Conservation (phyloP, 1,140 invertebrate species). For the Ruditapes philippinarum region DNA sequence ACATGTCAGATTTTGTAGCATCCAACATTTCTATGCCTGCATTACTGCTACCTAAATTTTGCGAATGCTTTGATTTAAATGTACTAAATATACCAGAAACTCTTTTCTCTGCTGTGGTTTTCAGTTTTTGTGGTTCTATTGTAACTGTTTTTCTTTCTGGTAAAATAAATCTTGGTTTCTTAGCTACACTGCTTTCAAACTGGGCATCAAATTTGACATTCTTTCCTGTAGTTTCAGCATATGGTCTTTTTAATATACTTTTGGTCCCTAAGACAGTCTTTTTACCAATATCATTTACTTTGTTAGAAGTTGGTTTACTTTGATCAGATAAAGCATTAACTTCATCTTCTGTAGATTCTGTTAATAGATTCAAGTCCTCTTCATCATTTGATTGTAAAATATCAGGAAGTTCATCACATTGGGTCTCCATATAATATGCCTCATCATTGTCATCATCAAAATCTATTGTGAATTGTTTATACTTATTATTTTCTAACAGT, state of each 20-base stretch:
- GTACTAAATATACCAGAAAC: background rate
- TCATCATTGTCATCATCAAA: constrained; percentile 9
- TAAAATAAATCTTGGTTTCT: background rate
- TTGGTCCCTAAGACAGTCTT: background rate
- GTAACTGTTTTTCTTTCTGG: background rate
- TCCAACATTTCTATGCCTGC: background rate
- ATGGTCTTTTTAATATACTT: constrained; percentile 16
- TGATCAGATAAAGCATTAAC: background rate
- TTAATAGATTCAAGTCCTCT: background rate
- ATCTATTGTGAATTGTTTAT: background rate
- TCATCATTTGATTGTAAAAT: background rate
- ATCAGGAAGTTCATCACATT: constrained; percentile 23
- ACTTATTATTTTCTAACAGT: background rate
- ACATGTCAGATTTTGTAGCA: background rate
- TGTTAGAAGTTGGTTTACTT: background rate
- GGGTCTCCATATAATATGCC: background rate
- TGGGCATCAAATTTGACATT: background rate
- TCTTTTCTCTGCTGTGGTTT: constrained; percentile 43
- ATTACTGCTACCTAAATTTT: background rate
- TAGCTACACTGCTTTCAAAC: background rate
- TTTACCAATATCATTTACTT: background rate
- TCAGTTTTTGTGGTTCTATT: constrained; percentile 48
- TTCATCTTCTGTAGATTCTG: background rate
- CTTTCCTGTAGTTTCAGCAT: background rate
- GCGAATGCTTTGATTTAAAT: background rate